These are phyloP conservation scores for Zingel zingel DNA, from an alignment of 2,113 vertebrate species.

Conservation along the genomic window DNA sequence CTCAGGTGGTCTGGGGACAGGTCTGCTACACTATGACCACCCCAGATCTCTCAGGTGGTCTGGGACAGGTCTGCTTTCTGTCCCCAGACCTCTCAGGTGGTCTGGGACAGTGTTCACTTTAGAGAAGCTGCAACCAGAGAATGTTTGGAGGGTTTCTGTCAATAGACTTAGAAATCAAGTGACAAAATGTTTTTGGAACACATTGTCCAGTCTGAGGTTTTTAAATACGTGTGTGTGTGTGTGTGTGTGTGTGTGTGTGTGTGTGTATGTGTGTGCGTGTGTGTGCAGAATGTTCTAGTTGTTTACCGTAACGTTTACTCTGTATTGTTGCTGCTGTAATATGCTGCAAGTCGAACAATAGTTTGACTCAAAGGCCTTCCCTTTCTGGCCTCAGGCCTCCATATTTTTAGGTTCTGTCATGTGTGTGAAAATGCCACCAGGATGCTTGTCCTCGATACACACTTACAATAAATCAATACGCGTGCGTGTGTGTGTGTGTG, in stretches of 20 bases:
- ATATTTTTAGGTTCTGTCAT: neutral
- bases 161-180: neutral
- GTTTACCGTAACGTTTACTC: slow-evolving; percentile 1
- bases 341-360: slow-evolving; percentile 31
- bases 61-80: too few species aligned
- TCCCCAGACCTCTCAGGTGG: too few species aligned
- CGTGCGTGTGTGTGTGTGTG: slow-evolving; percentile 22
- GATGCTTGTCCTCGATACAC: slow-evolving; percentile 26
- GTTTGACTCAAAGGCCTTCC: slow-evolving; percentile 28
- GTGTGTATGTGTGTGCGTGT: neutral
- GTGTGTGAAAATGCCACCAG: slow-evolving; percentile 13
- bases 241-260: neutral
- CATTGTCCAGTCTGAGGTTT: neutral
- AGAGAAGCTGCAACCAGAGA: neutral
- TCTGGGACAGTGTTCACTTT: too few species aligned
- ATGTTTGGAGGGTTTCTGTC: neutral
- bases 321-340: neutral
- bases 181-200: neutral
- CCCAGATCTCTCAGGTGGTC: too few species aligned
- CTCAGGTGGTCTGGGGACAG: too few species aligned
- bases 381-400: neutral
- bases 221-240: too few species aligned
- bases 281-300: neutral
- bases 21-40: too few species aligned
- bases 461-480: slow-evolving; percentile 40